Conservation (phyloP, 2,888 invertebrate species). For the Smittia sp. region DNA sequence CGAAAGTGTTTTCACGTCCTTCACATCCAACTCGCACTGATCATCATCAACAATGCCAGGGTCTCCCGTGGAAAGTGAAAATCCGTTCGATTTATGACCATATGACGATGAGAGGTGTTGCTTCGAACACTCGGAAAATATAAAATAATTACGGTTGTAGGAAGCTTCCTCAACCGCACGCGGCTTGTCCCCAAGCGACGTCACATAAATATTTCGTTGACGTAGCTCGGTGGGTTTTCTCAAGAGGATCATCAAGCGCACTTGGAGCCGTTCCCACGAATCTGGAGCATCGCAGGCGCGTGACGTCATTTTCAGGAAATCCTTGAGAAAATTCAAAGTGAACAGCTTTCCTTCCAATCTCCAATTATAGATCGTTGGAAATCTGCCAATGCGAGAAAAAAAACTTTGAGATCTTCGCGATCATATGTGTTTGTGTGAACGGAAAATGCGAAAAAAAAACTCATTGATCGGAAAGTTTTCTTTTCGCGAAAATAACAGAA, state of each 20-base stretch:
- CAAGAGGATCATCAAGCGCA: not conserved
- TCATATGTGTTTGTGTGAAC: constrained; percentile 26
- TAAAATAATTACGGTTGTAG: constrained; percentile 30
- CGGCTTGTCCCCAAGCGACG: constrained; percentile 26
- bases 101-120: constrained; percentile 22
- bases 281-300: not conserved
- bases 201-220: too few relatives aligned
- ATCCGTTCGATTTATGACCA: constrained; percentile 35
- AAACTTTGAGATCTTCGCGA: not conserved
- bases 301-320: constrained; percentile 33
- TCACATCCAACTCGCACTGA: not conserved
- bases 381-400: constrained; percentile 58
- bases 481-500: not conserved
- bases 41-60: constrained; percentile 17
- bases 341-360: constrained; percentile 58
- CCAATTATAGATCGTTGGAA: constrained; percentile 88
- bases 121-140: not conserved
- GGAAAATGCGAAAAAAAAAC: constrained; percentile 29
- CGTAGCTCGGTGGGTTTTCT: too few relatives aligned
- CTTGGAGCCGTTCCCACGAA: not conserved
- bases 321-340: constrained; percentile 45
- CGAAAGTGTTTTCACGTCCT: not conserved
- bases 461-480: constrained; percentile 29
- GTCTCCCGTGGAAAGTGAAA: constrained; percentile 32
- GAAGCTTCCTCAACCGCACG: not conserved